Conservation (phyloP, 2,797 vertebrate species). For the Peromyscus eremicus region DNA sequence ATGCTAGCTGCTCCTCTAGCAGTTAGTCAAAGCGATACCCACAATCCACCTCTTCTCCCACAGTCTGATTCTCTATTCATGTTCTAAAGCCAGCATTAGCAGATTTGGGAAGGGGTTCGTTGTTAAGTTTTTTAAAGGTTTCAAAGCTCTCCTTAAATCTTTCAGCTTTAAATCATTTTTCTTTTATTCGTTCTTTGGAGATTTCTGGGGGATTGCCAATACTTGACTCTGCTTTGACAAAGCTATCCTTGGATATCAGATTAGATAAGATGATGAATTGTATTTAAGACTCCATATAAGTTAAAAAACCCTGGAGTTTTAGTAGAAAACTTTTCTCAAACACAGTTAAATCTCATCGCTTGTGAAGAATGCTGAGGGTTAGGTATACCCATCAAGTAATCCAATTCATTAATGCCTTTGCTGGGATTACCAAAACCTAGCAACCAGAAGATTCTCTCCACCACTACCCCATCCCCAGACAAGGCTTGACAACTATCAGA, state of each 20-base stretch:
- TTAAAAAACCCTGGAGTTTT: conserved; percentile 75
- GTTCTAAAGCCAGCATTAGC: conserved; percentile 64
- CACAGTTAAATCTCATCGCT: conserved; percentile 59
- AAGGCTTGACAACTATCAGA: conserved; percentile 5
- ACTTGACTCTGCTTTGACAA: conserved; percentile 61
- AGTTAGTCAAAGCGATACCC: not conserved
- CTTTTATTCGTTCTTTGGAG: conserved; percentile 77
- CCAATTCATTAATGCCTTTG: conserved; percentile 63
- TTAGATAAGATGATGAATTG: conserved; percentile 68
- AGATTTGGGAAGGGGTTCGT: conserved; percentile 25
- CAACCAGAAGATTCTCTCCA: conserved; percentile 38
- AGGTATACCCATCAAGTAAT: conserved; percentile 67
- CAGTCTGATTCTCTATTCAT: conserved; percentile 68
- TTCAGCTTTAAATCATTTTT: conserved; percentile 79
- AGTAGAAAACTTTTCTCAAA: conserved; percentile 65
- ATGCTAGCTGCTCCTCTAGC: not conserved
- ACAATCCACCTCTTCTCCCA: not conserved
- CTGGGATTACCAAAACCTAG: conserved; percentile 60
- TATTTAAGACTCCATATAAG: conserved; percentile 56
- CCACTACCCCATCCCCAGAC: not conserved
- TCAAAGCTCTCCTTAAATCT: conserved; percentile 76
- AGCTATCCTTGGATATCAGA: conserved; percentile 74
- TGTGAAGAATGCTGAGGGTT: conserved; percentile 15
- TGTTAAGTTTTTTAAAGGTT: conserved; percentile 71
- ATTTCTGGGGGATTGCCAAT: conserved; percentile 63